Percentiles rank a stretch among this genome's conserved stretches.
phyloP scores from a whole-genome alignment of 2,797 vertebrate genomes.

The Prionace glauca region DNA sequence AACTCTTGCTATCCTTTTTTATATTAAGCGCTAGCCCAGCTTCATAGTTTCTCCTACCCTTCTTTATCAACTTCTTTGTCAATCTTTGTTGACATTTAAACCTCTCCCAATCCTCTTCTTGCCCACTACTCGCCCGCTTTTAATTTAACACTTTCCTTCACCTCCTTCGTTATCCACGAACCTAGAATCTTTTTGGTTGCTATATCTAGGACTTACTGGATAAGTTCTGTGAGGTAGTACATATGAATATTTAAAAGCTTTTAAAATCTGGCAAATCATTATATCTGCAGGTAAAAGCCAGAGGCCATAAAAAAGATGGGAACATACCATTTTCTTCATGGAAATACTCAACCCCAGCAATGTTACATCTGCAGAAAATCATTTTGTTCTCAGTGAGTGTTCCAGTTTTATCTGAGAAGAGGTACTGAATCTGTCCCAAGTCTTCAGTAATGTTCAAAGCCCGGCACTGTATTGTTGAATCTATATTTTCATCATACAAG shows the following conservation, averaged over 20 bases:
- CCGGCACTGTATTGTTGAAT: conserved; percentile 78
- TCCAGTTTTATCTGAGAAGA: conserved; percentile 96
- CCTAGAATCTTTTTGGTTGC: background rate
- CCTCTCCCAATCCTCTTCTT: too few species aligned
- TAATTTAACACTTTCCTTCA: too few species aligned
- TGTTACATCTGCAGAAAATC: conserved; percentile 86
- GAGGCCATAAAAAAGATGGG: background rate
- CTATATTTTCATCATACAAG: conserved; percentile 73
- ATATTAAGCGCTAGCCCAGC: too few species aligned
- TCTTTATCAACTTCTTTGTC: too few species aligned
- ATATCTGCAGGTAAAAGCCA: background rate
- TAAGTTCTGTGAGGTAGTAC: background rate
- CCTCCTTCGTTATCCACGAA: too few species aligned
- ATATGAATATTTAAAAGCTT: background rate
- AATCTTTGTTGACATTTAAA: too few species aligned
- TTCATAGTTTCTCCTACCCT: too few species aligned
- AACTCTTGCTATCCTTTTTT: too few species aligned
- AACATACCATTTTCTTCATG: conserved; percentile 82
- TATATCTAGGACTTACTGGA: background rate
- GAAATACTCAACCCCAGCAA: conserved; percentile 82
- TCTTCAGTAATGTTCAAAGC: conserved; percentile 90
- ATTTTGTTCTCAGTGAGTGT: conserved; percentile 97
- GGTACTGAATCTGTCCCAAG: conserved; percentile 84
- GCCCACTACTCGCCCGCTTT: too few species aligned
- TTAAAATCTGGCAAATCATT: background rate